Conservation (phyloP, 2,113 vertebrate species). For the Ramphastos sulfuratus region DNA sequence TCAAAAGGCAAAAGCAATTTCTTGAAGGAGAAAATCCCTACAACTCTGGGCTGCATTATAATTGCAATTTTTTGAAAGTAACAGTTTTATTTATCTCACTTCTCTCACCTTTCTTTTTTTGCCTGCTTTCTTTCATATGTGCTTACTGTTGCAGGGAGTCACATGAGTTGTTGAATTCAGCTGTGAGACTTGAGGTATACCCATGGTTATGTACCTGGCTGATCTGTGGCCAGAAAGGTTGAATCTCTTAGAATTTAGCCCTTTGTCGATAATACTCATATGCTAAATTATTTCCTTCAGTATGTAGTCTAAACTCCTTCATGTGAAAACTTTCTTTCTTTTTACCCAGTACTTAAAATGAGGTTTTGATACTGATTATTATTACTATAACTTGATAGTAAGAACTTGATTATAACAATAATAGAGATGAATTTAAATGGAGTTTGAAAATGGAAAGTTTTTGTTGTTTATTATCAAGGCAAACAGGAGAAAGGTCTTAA, state of each 20-base stretch:
- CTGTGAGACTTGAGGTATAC: background rate
- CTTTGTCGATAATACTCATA: background rate
- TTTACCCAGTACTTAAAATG: background rate
- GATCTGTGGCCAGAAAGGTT: background rate
- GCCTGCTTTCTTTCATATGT: background rate
- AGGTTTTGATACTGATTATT: background rate
- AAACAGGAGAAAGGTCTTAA: background rate
- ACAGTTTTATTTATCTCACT: background rate
- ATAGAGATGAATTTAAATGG: background rate
- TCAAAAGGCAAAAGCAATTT: background rate
- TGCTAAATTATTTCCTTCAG: background rate
- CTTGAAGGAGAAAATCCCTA: background rate
- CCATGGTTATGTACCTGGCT: accelerated
- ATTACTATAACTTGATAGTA: background rate
- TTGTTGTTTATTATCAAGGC: background rate
- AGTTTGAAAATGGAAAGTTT: background rate
- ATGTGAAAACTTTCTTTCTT: background rate
- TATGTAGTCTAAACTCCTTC: background rate
- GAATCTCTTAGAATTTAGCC: background rate
- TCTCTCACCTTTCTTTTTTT: background rate
- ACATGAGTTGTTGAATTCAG: background rate
- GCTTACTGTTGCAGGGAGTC: background rate
- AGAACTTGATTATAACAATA: background rate
- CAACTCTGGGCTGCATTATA: background rate
- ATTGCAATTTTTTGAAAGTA: background rate